Evolutionary conservation across 2,797 vertebrate genomes (phyloP).

Genomic region (Arnoldichthys spilopterus): DNA sequence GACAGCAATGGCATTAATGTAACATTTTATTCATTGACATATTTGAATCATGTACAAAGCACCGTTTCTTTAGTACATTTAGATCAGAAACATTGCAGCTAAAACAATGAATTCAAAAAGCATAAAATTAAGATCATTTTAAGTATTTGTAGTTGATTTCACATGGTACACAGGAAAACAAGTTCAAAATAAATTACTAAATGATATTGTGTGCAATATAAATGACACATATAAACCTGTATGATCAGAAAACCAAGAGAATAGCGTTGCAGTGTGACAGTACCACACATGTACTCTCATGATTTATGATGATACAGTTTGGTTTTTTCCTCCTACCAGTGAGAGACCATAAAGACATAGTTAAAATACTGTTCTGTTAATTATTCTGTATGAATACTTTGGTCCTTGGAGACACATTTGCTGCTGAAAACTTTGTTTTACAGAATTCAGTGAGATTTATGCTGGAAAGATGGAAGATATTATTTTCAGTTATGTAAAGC

Average conservation of each 20-base stretch:
- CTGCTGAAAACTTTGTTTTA: neutral
- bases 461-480: neutral
- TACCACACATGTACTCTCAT: too few relatives aligned
- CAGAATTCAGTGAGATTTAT: neutral
- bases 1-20: neutral
- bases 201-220: neutral
- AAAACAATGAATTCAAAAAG: too few relatives aligned
- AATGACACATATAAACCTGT: too few relatives aligned
- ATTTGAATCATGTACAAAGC: neutral
- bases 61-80: neutral
- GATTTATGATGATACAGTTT: neutral
- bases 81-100: neutral
- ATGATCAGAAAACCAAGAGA: neutral
- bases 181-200: neutral
- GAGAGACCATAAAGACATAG: neutral
- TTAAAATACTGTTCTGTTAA: neutral
- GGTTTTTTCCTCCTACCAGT: neutral
- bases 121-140: neutral
- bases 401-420: neutral
- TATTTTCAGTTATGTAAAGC: neutral
- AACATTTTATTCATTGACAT: neutral
- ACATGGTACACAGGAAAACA: neutral
- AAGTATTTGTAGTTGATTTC: neutral
- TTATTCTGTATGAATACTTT: neutral
- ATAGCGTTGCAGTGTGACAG: neutral